These are phyloP conservation scores for Platichthys stellatus DNA, from an alignment of 2,113 vertebrate genomes.

Conservation along the genomic window DNA sequence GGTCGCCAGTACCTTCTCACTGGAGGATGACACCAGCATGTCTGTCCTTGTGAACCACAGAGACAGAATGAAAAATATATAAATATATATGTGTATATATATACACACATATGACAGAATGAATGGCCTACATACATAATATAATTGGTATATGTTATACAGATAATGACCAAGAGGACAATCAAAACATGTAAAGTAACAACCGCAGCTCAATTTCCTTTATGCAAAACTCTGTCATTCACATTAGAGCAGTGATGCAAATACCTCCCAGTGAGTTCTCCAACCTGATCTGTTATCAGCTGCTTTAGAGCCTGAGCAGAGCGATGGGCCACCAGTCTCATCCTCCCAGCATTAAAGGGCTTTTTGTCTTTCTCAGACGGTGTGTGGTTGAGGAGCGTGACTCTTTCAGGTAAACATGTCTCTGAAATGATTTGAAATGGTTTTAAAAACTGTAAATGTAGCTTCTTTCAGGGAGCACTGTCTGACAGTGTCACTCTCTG, in stretches of 20 bases:
- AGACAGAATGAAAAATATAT: no score
- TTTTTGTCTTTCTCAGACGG: background rate
- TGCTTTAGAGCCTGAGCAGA: constrained; percentile 21
- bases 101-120: no score
- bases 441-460: background rate
- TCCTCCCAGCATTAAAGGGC: background rate
- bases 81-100: no score
- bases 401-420: constrained; percentile 51
- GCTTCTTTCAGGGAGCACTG: background rate
- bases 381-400: constrained; percentile 30
- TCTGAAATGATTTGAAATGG: background rate
- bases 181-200: no score
- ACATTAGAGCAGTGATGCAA: constrained; percentile 61
- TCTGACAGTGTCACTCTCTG: background rate
- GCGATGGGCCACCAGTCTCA: background rate
- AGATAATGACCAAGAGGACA: no score
- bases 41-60: constrained; percentile 20
- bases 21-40: constrained; percentile 42
- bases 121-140: no score
- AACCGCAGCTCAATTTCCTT: constrained; percentile 35
- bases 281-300: constrained; percentile 57
- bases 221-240: constrained; percentile 59
- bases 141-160: no score
- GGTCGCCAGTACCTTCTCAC: constrained; percentile 57
- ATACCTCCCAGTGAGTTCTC: constrained; percentile 41